Percentiles rank a stretch among this genome's conserved stretches.
Conservation (phyloP, 2,113 vertebrate species). For the Brienomyrus brachyistius region DNA sequence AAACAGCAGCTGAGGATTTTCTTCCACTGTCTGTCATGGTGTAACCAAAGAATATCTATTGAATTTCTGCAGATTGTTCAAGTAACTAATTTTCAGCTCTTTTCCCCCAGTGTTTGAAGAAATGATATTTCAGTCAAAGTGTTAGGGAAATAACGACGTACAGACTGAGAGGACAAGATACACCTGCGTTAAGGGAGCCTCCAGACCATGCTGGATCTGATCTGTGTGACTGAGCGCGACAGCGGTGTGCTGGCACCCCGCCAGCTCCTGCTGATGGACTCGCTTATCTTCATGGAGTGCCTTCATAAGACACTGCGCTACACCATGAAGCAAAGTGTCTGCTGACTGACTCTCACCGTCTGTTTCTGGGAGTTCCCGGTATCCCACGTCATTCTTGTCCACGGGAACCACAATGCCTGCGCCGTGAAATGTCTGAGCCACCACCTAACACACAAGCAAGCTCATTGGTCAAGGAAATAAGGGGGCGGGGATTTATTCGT, state of each 20-base stretch:
- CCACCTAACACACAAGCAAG: slow-evolving; percentile 61
- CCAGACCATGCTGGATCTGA: not conserved
- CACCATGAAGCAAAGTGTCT: not conserved
- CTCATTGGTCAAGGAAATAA: not conserved
- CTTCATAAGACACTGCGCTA: not conserved
- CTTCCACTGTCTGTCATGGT: not conserved
- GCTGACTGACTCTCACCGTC: slow-evolving; percentile 62
- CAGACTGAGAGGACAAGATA: not conserved
- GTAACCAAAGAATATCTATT: not conserved
- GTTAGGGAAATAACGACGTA: not conserved
- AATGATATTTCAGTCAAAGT: not conserved
- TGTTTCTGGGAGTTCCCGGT: slow-evolving; percentile 90
- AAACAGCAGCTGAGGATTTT: not conserved
- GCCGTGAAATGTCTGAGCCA: slow-evolving; percentile 87
- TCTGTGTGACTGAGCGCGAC: not conserved
- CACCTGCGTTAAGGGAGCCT: not conserved
- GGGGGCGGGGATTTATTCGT: no score
- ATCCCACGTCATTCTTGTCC: slow-evolving; percentile 90
- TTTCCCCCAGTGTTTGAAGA: not conserved
- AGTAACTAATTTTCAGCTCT: not conserved
- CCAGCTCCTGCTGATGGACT: not conserved
- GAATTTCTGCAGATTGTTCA: not conserved
- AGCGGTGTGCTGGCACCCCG: not conserved
- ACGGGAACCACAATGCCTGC: slow-evolving; percentile 89
- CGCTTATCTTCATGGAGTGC: not conserved